Base-by-base conservation (phyloP, 2,888 invertebrate genomes). In the Saturnia japonica region DNA sequence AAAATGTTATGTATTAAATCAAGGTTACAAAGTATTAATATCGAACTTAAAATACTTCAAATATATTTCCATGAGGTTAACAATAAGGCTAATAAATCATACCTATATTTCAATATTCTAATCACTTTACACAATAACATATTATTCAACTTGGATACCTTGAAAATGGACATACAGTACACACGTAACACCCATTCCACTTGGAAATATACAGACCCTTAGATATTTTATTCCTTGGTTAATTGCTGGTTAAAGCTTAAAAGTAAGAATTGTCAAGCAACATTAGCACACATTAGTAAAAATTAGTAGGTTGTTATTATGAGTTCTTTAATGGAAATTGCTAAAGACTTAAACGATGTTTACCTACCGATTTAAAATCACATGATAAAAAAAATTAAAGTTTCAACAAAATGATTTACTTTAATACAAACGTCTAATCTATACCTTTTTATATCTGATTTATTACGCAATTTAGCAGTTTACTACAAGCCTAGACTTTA, bases 401-500 rank as follows among this genome's bases (percentile, higher is more conserved):
- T 43, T 8, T 47, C 19, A 47, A 51, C 16, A n/a, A n/a, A 51
- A 54, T 12, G 3, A 43, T 54, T 54, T 25, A 25, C 57, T 14
- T 12, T 25, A 12, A 14, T 4, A 57, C 4, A n/a, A 57, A 57
- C 14, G 25, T 57, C 12, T 25, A 11, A 57, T 25, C 11, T 14
- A 57, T 57, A 25, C 25, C 69, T 71, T 64, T 72, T 70, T 14
- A 1, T 70, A 74, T 71, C 42, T 64, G 60, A 42, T 66, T 45
- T 51, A 73, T 69, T 70, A 72, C 43, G 70, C 60, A 69, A 60
- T 70, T 70, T 70, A 70, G 51, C 45, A 45, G 19, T 54, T 70
- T 71, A 57, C 72, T 67, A 66, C n/a, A 74, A 72, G 78, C 78
- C 77, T 80, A 77, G 79, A 79, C 84, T 88, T 87, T 89, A 88